A percentile compares a stretch with the other conserved stretches of the same genome.
phyloP scores from a whole-genome alignment of 2,797 vertebrate genomes.

The Malacoctenus gilli region DNA sequence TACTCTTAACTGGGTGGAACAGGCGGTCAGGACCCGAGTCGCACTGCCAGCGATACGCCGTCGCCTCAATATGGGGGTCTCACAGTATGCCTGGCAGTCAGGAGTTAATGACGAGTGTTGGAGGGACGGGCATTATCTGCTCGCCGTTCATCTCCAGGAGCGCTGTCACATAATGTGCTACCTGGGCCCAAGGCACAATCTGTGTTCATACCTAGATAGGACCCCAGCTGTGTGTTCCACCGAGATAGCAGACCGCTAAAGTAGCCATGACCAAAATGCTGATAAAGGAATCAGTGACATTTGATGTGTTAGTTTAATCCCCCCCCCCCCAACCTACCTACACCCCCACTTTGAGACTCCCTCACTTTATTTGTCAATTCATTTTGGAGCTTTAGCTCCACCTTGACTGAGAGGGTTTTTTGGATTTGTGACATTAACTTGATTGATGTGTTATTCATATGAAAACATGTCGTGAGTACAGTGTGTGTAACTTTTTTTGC shows the following conservation, averaged over 20 bases:
- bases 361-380: slow-evolving; percentile 65
- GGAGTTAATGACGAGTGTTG: slow-evolving; percentile 79
- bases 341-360: slow-evolving; percentile 39
- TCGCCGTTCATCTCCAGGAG: slow-evolving; percentile 81
- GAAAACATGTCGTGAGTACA: slow-evolving; percentile 33
- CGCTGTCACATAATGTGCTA: slow-evolving; percentile 80
- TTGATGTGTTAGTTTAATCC: slow-evolving; percentile 73
- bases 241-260: slow-evolving; percentile 77
- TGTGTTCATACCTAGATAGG: slow-evolving; percentile 82
- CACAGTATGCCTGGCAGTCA: slow-evolving; percentile 68
- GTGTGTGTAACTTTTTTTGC: slow-evolving; percentile 20
- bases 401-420: slow-evolving; percentile 42
- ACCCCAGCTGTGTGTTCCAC: slow-evolving; percentile 87
- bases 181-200: slow-evolving; percentile 86
- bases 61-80: slow-evolving; percentile 49
- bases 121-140: slow-evolving; percentile 83
- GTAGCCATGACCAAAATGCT: slow-evolving; percentile 70
- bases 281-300: slow-evolving; percentile 73
- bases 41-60: slow-evolving; percentile 47
- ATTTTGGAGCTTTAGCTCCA: slow-evolving; percentile 64
- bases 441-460: slow-evolving; percentile 50
- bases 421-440: slow-evolving; percentile 36
- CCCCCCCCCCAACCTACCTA: slow-evolving; percentile 9
- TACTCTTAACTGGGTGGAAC: slow-evolving; percentile 69
- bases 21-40: slow-evolving; percentile 64